phyloP scores from a whole-genome alignment of 2,888 invertebrate species.

The Hypercompe scribonia region DNA sequence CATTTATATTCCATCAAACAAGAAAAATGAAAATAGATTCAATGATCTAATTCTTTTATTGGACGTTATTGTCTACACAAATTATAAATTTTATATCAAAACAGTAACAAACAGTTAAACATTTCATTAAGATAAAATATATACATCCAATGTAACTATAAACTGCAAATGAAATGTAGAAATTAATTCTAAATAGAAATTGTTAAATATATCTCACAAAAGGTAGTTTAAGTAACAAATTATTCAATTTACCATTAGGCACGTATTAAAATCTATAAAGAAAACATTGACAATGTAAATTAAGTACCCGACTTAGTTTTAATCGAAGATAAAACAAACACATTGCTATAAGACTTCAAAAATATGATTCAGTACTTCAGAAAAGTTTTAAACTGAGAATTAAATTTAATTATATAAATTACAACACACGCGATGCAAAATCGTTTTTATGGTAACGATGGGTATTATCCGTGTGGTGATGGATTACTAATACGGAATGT shows the following conservation, averaged over 20 bases:
- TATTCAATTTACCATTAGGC: neutral
- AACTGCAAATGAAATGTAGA: neutral
- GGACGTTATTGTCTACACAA: neutral
- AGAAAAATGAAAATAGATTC: conserved; percentile 2
- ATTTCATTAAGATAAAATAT: neutral
- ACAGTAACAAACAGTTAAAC: conserved; percentile 4
- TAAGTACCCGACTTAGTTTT: neutral
- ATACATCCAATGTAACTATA: neutral
- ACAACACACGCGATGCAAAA: neutral
- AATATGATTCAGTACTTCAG: neutral
- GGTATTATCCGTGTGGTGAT: too few relatives aligned
- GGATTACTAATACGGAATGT: too few relatives aligned
- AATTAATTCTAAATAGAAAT: neutral
- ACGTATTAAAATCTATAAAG: neutral
- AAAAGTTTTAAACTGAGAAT: neutral
- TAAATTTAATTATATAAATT: neutral
- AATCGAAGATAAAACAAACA: neutral
- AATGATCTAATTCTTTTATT: conserved; percentile 4
- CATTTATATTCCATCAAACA: neutral
- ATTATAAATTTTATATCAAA: conserved; percentile 5
- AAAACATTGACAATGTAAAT: neutral
- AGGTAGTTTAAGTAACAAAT: neutral
- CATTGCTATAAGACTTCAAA: neutral
- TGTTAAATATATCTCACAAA: neutral
- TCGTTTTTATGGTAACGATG: neutral